Percentiles rank a stretch among this genome's conserved stretches.
Evolutionary conservation across 2,113 vertebrate species (phyloP).

Genomic region (Epinephelus fuscoguttatus): DNA sequence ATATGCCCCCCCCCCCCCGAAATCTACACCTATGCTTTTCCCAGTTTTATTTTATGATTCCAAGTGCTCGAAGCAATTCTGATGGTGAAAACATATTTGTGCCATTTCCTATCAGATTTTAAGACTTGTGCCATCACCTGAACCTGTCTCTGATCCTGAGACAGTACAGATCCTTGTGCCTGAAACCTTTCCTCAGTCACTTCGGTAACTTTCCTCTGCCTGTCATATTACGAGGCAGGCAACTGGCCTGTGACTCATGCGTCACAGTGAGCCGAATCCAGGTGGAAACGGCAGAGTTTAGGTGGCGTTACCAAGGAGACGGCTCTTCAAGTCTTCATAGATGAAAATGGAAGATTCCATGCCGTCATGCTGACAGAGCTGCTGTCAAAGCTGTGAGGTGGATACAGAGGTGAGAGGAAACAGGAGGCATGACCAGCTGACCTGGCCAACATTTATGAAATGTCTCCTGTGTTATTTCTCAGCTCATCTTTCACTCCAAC

Average conservation of each 20-base stretch:
- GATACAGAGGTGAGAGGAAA: not conserved
- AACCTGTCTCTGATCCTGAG: not conserved
- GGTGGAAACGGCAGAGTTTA: constrained; percentile 54
- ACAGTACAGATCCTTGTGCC: not conserved
- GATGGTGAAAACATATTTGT: not conserved
- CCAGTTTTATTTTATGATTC: not conserved
- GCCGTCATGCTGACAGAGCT: constrained; percentile 20
- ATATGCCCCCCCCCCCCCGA: no score
- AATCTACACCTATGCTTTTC: no score
- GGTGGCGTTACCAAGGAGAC: constrained; percentile 57
- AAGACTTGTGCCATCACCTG: not conserved
- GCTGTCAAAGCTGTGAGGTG: constrained; percentile 22
- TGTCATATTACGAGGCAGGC: not conserved
- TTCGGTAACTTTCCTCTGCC: not conserved
- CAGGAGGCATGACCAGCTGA: constrained; percentile 16
- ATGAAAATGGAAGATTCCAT: constrained; percentile 56
- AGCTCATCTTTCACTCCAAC: constrained; percentile 15
- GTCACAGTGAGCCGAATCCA: constrained; percentile 38
- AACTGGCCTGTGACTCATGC: constrained; percentile 54
- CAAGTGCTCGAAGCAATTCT: not conserved
- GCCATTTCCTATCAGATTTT: not conserved
- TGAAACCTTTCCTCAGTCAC: constrained; percentile 9
- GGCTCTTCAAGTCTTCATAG: constrained; percentile 14
- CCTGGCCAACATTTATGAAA: constrained; percentile 22
- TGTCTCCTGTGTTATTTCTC: constrained; percentile 11